Conservation (phyloP, 2,888 invertebrate genomes). For the Drosophila mimica region DNA sequence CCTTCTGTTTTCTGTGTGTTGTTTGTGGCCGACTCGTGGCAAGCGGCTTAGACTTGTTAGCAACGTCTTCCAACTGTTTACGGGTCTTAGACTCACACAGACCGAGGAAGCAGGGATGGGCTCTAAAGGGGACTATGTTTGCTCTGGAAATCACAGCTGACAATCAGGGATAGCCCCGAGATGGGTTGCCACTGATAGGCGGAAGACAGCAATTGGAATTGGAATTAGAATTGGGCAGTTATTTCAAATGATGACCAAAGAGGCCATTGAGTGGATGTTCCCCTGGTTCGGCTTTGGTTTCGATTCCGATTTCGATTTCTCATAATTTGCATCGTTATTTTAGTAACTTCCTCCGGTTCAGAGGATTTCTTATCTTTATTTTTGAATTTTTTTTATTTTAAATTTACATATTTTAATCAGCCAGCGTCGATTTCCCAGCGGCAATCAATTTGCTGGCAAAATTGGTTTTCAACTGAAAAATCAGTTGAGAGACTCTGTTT, state of each 20-base stretch:
- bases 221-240: constrained; percentile 27
- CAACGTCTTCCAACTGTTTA: constrained; percentile 59
- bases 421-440: constrained; percentile 64
- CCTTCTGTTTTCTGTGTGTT: constrained; percentile 25
- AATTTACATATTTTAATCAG: constrained; percentile 76
- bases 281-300: background rate
- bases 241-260: constrained; percentile 30
- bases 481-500: constrained; percentile 32
- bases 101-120: background rate
- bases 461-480: constrained; percentile 24
- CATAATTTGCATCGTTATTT: constrained; percentile 32
- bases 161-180: constrained; percentile 46
- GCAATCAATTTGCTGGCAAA: constrained; percentile 54
- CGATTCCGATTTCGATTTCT: constrained; percentile 25
- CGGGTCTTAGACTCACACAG: constrained; percentile 29
- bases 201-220: constrained; percentile 21
- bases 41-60: constrained; percentile 70
- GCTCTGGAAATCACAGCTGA: constrained; percentile 26
- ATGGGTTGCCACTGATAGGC: constrained; percentile 46
- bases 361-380: background rate
- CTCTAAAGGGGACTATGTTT: background rate
- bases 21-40: constrained; percentile 34
- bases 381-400: constrained; percentile 31
- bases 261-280: constrained; percentile 20
- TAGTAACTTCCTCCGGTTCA: background rate